Conservation (phyloP, 2,113 vertebrate species). For the Odontophorus gujanensis region DNA sequence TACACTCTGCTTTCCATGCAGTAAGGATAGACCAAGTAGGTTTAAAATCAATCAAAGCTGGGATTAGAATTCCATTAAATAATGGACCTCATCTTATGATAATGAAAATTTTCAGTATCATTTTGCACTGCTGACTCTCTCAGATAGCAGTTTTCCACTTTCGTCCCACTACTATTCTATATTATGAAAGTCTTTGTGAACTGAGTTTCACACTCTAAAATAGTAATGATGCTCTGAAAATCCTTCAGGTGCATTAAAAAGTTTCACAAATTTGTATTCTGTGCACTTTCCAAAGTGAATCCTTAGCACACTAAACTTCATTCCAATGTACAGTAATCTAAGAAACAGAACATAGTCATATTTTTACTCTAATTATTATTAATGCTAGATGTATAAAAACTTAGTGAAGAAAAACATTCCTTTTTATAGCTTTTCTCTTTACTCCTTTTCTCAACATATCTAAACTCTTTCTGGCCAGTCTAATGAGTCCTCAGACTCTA, state of each 20-base stretch:
- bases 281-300: background rate
- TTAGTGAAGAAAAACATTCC: background rate
- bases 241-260: background rate
- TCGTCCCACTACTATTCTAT: background rate
- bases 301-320: background rate
- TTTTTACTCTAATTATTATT: conserved; percentile 1
- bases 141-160: background rate
- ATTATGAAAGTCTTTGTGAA: background rate
- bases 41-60: background rate
- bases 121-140: background rate
- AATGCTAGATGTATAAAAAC: background rate
- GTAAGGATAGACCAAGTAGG: background rate
- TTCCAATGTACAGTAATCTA: background rate
- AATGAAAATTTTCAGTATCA: background rate
- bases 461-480: background rate
- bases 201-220: background rate
- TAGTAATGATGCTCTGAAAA: background rate
- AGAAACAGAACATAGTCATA: background rate
- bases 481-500: background rate
- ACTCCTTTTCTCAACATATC: background rate
- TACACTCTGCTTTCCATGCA: background rate
- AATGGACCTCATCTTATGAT: background rate
- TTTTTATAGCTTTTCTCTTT: background rate
- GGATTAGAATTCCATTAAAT: background rate
- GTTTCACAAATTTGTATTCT: background rate